A percentile compares a stretch with the other conserved stretches of the same genome.
Evolutionary conservation across 2,888 invertebrate genomes (phyloP).

Genomic region (Selenia dentaria): DNA sequence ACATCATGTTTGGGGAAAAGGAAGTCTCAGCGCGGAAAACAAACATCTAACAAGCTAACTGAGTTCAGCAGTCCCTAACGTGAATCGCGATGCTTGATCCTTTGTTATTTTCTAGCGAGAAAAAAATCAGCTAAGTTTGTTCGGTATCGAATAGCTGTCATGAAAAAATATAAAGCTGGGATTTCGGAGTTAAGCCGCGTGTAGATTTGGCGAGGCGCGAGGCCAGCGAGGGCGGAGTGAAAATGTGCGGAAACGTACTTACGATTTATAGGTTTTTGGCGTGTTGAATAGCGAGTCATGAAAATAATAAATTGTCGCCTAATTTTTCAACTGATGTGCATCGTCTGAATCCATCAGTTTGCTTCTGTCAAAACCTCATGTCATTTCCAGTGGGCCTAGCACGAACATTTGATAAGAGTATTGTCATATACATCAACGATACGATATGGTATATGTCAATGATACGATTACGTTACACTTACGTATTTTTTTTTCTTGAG

Average conservation of each 20-base stretch:
- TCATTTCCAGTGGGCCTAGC: no score
- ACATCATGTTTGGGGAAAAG: conserved; percentile 18
- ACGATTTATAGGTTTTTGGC: background rate
- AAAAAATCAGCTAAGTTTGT: conserved; percentile 32
- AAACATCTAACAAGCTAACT: conserved; percentile 32
- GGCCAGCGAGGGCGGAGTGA: conserved; percentile 7
- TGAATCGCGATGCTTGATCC: conserved; percentile 31
- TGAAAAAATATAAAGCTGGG: conserved; percentile 30
- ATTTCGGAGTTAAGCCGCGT: conserved; percentile 19
- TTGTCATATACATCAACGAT: no score
- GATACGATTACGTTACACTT: no score
- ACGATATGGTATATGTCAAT: no score
- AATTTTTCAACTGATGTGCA: no score
- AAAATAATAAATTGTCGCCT: no score
- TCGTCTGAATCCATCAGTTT: no score
- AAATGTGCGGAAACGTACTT: background rate
- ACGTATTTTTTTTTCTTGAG: no score
- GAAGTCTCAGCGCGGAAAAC: conserved; percentile 22
- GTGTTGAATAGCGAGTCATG: no score
- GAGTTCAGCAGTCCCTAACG: conserved; percentile 27
- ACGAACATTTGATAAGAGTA: no score
- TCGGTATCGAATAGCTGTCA: conserved; percentile 26
- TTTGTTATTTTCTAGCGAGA: conserved; percentile 29
- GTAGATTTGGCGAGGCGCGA: conserved; percentile 12
- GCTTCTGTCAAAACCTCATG: no score